Conservation (phyloP, 2,113 vertebrate genomes). For the Peromyscus leucopus region DNA sequence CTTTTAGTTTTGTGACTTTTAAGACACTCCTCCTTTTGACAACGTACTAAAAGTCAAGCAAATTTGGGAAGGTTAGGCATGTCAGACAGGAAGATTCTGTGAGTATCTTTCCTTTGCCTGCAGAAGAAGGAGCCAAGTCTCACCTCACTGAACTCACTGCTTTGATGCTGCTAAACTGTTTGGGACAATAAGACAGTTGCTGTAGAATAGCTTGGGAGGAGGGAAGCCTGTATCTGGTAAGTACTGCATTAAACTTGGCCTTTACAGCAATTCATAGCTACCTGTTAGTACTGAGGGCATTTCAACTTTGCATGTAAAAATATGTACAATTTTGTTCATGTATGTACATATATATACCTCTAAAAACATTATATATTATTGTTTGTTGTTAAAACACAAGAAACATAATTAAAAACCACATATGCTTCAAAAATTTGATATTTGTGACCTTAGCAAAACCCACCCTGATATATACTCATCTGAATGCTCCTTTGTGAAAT, state of each 20-base stretch:
- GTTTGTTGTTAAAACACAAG: neutral
- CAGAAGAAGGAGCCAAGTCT: conserved; percentile 19
- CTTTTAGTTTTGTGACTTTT: conserved; percentile 72
- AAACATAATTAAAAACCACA: neutral
- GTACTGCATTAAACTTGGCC: neutral
- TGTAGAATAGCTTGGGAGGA: neutral
- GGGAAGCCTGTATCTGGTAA: neutral
- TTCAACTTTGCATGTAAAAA: neutral
- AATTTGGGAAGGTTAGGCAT: conserved; percentile 32
- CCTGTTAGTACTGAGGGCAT: neutral
- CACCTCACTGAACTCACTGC: neutral
- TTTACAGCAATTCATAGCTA: neutral
- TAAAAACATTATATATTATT: neutral
- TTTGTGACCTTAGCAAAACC: neutral
- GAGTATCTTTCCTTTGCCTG: conserved; percentile 26
- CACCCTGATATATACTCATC: neutral
- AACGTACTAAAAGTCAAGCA: conserved; percentile 60
- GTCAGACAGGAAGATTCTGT: neutral
- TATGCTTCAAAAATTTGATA: conserved; percentile 23
- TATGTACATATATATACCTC: neutral
- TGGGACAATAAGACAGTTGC: conserved; percentile 54
- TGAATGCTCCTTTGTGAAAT: conserved; percentile 2
- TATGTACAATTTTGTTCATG: neutral
- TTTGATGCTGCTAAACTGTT: neutral
- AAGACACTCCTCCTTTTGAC: conserved; percentile 66